phyloP scores from a whole-genome alignment of 2,797 vertebrate species.

The Melanotaenia parkinsoni region DNA sequence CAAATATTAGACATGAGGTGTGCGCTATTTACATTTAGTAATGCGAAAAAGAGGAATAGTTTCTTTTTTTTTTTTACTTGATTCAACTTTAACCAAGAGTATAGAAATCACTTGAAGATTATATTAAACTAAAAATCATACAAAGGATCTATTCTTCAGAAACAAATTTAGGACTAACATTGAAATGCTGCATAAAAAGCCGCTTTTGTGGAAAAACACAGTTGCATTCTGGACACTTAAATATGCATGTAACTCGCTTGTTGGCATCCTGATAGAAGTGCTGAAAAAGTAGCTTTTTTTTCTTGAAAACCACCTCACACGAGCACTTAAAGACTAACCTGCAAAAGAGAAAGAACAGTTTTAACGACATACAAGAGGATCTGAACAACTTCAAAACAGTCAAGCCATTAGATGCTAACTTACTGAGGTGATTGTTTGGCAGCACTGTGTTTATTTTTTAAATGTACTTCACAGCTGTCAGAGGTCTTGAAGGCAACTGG shows the following conservation, averaged over 20 bases:
- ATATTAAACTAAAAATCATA: neutral
- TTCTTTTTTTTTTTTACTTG: neutral
- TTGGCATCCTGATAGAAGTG: constrained; percentile 92
- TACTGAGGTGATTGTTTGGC: constrained; percentile 86
- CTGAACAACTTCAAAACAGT: constrained; percentile 3
- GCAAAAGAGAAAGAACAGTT: constrained; percentile 40
- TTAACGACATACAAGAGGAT: neutral
- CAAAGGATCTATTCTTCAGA: neutral
- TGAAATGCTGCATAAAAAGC: constrained; percentile 93
- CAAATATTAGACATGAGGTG: neutral
- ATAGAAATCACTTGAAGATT: neutral
- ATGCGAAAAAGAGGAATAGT: neutral
- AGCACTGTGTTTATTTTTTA: constrained; percentile 87
- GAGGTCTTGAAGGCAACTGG: constrained; percentile 95
- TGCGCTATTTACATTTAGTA: neutral
- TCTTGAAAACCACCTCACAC: constrained; percentile 95
- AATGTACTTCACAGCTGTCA: constrained; percentile 87
- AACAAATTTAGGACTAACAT: constrained; percentile 82
- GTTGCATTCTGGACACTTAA: constrained; percentile 96
- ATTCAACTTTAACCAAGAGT: neutral
- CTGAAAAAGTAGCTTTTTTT: constrained; percentile 91
- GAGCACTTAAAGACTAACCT: constrained; percentile 97
- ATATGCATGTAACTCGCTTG: constrained; percentile 88
- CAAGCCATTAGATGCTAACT: constrained; percentile 65
- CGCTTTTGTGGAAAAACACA: constrained; percentile 93